These are phyloP conservation scores for Marasmarcha lunaedactyla DNA, from an alignment of 2,888 invertebrate species.

Conservation along the genomic window DNA sequence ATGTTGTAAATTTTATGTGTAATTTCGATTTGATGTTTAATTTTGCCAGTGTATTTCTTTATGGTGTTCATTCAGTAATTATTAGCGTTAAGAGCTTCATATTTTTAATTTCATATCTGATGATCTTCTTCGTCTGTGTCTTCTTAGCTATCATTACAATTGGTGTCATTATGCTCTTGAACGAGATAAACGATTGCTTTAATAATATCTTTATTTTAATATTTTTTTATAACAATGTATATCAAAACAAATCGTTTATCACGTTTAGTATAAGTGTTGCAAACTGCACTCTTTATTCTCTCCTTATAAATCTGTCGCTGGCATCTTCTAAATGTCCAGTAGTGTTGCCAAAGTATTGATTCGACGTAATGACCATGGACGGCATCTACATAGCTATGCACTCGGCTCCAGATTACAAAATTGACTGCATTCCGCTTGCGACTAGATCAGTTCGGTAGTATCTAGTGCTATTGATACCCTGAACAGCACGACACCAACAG, in stretches of 20 bases:
- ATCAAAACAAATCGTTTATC: neutral
- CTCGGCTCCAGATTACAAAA: conserved; percentile 64
- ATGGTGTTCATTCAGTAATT: conserved; percentile 40
- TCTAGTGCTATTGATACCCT: conserved; percentile 66
- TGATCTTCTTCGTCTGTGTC: conserved; percentile 57
- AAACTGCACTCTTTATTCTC: conserved; percentile 70
- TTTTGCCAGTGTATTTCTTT: conserved; percentile 49
- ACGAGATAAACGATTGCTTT: conserved; percentile 32
- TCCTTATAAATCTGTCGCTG: conserved; percentile 66
- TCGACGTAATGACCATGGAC: conserved; percentile 49
- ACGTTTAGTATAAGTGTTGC: conserved; percentile 60
- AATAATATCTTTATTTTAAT: neutral
- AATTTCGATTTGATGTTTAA: conserved; percentile 35
- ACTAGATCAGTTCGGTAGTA: conserved; percentile 66
- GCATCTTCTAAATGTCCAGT: conserved; percentile 58
- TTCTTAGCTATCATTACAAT: conserved; percentile 62
- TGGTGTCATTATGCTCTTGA: conserved; percentile 60
- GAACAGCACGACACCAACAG: conserved; percentile 66
- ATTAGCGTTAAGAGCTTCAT: conserved; percentile 41
- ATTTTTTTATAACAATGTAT: neutral
- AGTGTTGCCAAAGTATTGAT: conserved; percentile 50
- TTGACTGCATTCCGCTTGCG: conserved; percentile 68
- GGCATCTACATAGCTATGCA: conserved; percentile 62
- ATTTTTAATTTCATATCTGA: conserved; percentile 43
- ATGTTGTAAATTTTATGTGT: conserved; percentile 64